Conservation (phyloP, 1,140 invertebrate species). For the Drosophila sulfurigaster region DNA sequence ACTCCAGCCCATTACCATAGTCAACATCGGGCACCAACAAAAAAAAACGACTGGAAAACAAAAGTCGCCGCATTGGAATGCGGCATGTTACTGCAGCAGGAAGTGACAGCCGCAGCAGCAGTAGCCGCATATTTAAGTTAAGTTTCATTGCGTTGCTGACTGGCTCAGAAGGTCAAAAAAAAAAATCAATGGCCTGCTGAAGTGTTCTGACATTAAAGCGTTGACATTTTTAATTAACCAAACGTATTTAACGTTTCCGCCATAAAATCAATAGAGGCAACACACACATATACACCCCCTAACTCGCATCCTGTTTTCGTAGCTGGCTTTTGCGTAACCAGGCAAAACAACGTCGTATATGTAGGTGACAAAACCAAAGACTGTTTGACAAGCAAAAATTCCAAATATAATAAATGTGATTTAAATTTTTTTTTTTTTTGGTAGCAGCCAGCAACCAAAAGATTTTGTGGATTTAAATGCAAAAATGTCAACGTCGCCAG, state of each 20-base stretch:
- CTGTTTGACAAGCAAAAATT: conserved; percentile 9
- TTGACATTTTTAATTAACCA: conserved; percentile 34
- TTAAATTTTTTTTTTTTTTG: conserved; percentile 4
- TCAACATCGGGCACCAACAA: conserved; percentile 22
- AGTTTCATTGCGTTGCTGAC: conserved; percentile 7
- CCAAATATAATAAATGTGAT: conserved; percentile 12
- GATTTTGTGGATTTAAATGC: conserved; percentile 32
- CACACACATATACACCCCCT: not conserved
- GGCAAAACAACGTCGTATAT: conserved; percentile 8
- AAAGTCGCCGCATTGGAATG: conserved; percentile 57
- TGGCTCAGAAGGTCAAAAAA: conserved; percentile 46
- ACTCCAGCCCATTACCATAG: conserved; percentile 33
- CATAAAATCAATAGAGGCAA: conserved; percentile 45
- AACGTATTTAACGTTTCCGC: conserved; percentile 23
- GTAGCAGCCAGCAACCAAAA: not conserved
- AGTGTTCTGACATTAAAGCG: conserved; percentile 11
- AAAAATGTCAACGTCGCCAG: conserved; percentile 53
- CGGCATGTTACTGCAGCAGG: conserved; percentile 54
- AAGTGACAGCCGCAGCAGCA: conserved; percentile 27
- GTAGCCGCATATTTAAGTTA: conserved; percentile 23
- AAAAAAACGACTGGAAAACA: conserved; percentile 29
- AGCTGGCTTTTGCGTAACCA: conserved; percentile 69
- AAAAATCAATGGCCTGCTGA: conserved; percentile 45
- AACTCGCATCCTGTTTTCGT: conserved; percentile 4
- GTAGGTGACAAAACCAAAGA: conserved; percentile 1